Base-by-base conservation (phyloP, 1,140 invertebrate species). In the Diachasma alloeum region DNA sequence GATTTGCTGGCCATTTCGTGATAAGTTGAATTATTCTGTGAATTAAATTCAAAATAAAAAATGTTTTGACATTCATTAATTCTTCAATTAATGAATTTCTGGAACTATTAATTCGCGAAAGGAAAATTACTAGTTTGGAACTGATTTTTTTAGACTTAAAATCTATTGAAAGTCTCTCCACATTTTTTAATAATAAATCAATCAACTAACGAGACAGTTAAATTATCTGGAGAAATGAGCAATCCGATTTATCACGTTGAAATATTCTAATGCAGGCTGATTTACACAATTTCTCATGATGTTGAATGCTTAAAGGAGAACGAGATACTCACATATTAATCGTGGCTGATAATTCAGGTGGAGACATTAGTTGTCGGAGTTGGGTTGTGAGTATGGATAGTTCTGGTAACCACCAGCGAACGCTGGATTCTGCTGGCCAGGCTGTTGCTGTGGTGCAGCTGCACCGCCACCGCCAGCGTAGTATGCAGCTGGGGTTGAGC, bases 321-420 rank as follows among this genome's bases (percentile, higher is more conserved):
- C 37, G 69, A 63, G 68, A 79, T 81, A 85, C 80, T 84, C 82
- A 88, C 86, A 87, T 79, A 67, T 71, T 59, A 42, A 11, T 74
- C 8, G 9, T 31, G n/a, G n/a, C 56, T 46, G 46, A 53, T 56
- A 56, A 74, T 53, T 44, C 77, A 79, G 72, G 89, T 63, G 24
- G 31, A 37, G 26, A 68, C n/a, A 39, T 68, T 85, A 90, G 77
- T 89, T 90, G 74, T 89, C 88, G 73, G 89, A 85, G 75, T 82
- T 88, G 39, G 86, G 79, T 71, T 90, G 89, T 71, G 89, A 85
- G 67, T 89, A 90, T 13, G 88, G 84, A 74, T 90, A 90, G 78
- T 89, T 90, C 79, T 90, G 89, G 81, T 90, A 90, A 24, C 84
- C 86, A 77, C 83, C 79, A 67, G 87, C 85, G 72, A 89, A 90